Percentiles rank a stretch among this genome's conserved stretches.
These are phyloP conservation scores for Otocyon megalotis DNA, from an alignment of 2,113 vertebrate species.

Conservation along the genomic window DNA sequence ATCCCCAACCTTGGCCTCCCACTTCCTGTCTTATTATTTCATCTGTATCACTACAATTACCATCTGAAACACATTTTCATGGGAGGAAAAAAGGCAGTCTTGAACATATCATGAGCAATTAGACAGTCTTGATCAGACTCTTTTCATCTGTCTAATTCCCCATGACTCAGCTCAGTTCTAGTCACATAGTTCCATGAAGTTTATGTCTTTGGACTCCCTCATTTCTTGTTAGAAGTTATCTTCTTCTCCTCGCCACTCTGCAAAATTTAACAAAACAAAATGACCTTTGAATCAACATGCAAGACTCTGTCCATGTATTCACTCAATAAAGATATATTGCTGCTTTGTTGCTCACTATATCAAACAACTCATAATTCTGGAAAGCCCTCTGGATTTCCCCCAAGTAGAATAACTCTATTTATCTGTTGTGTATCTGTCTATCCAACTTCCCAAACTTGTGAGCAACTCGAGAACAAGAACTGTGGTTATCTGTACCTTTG, in stretches of 20 bases:
- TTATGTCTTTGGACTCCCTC: neutral
- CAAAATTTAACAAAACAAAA: neutral
- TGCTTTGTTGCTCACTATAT: neutral
- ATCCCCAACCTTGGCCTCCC: neutral
- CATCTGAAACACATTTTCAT: neutral
- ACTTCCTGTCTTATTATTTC: neutral
- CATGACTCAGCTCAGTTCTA: neutral
- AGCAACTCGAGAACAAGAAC: neutral
- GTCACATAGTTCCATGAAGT: neutral
- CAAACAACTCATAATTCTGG: neutral
- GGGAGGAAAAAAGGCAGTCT: neutral
- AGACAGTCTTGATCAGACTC: neutral
- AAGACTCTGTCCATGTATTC: neutral
- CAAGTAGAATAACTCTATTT: neutral
- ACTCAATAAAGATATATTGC: neutral
- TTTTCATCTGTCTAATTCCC: neutral
- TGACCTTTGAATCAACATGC: neutral
- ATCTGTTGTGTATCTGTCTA: neutral
- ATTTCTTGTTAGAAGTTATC: neutral
- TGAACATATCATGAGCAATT: neutral
- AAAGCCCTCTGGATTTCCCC: neutral
- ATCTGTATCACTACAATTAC: neutral
- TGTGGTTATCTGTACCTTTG: neutral
- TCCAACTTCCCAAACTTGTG: neutral
- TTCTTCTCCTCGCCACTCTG: neutral